These are phyloP conservation scores for Microplitis demolitor DNA, from an alignment of 1,140 invertebrate species.

Conservation along the genomic window DNA sequence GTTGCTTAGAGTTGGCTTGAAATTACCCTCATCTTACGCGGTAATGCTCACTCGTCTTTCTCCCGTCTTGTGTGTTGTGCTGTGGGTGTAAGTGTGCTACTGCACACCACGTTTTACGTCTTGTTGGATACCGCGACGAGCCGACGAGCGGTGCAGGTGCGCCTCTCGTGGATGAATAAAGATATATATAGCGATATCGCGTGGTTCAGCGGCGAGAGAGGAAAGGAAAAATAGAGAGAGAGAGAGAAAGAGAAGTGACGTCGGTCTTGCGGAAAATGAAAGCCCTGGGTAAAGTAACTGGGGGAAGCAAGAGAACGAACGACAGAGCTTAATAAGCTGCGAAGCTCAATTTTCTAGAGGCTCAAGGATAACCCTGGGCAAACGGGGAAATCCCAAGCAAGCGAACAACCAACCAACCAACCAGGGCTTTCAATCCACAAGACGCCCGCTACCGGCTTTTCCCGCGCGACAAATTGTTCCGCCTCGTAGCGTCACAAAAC, in stretches of 20 bases:
- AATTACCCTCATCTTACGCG: conserved; percentile 38
- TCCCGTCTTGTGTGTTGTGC: neutral
- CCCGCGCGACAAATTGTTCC: conserved; percentile 5
- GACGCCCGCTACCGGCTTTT: neutral
- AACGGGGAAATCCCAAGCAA: neutral
- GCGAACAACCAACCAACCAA: neutral
- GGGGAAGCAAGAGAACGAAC: conserved; percentile 9
- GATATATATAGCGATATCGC: no score
- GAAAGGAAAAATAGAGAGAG: neutral
- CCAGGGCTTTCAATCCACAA: conserved; percentile 1
- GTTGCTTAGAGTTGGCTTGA: conserved; percentile 37
- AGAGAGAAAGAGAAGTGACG: neutral
- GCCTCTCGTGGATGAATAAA: no score
- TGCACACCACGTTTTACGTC: no score
- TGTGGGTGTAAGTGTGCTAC: no score
- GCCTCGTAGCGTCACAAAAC: neutral
- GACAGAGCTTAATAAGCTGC: conserved; percentile 40
- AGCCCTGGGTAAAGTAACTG: conserved; percentile 22
- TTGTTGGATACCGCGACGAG: no score
- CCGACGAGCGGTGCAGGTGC: no score
- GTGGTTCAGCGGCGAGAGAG: neutral
- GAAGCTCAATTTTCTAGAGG: conserved; percentile 36
- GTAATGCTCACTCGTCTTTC: conserved; percentile 5
- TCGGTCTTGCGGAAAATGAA: conserved; percentile 47
- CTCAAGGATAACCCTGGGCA: conserved; percentile 14